Conservation (phyloP, 1,140 invertebrate genomes). For the Caenorhabditis inopinata region DNA sequence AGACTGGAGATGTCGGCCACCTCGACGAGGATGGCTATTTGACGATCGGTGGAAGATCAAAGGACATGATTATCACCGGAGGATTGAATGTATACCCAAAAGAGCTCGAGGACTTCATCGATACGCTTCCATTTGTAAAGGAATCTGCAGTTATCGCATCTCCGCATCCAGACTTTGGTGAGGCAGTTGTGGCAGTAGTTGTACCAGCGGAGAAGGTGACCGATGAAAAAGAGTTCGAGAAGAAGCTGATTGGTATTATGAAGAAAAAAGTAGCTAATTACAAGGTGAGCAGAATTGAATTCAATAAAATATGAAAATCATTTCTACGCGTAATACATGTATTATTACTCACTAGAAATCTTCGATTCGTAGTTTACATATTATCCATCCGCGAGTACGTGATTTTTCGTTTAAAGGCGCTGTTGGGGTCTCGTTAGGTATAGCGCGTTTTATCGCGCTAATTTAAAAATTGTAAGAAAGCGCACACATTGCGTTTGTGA, state of each 20-base stretch:
- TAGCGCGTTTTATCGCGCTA: too few species aligned
- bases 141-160: constrained; percentile 63
- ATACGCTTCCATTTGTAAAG: constrained; percentile 53
- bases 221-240: constrained; percentile 32
- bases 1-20: constrained; percentile 61
- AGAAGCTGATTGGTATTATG: constrained; percentile 19
- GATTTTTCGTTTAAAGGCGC: too few species aligned
- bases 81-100: constrained; percentile 65
- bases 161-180: constrained; percentile 64
- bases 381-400: too few species aligned
- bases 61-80: constrained; percentile 63
- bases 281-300: background rate
- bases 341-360: too few species aligned
- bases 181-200: constrained; percentile 62
- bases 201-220: constrained; percentile 32
- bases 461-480: too few species aligned
- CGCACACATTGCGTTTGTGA: too few species aligned
- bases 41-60: constrained; percentile 56
- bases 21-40: constrained; percentile 59
- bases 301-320: too few species aligned
- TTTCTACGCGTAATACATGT: too few species aligned
- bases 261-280: constrained; percentile 40
- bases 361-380: too few species aligned
- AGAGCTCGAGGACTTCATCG: constrained; percentile 63
- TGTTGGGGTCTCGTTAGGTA: too few species aligned